Base-by-base conservation (phyloP, 2,888 invertebrate species). In the Leucozona laternaria region DNA sequence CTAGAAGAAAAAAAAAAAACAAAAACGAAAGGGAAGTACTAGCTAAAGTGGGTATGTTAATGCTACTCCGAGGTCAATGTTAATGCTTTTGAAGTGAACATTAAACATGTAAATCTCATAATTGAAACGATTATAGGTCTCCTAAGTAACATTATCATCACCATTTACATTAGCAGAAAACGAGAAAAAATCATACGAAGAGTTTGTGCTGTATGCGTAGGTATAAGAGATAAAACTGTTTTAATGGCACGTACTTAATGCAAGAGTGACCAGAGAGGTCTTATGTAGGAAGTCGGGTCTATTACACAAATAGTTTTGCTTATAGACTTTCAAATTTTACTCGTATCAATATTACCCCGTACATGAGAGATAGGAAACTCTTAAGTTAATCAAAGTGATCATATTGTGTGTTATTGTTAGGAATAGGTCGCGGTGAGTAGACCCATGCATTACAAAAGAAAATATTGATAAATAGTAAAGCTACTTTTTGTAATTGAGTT, bases 21-120 rank as follows among this genome's bases (percentile, higher is more conserved):
- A 2, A 17, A 13, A 55, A 55, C 3, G 8, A 5, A 15, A 11
- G 2, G 4, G 11, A 57, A 57, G 31, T 31, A n/a, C n/a, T n/a
- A n/a, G 55, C 28, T 17, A 28, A 28, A 55, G 55, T 55, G n/a
- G 17, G 57, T 31, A 34, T 57, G 57, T 34, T 57, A 57, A 57
- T 34, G 57, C 2, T 57, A 17, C 31, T 57, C 31, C 57, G 31
- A 57, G 57, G 31, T 57, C 57, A 57, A 31, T 57, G 31, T 34
- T 57, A 34, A 57, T 57, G 57, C 17, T 17, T 57, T 57, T 57
- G 13, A 31, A 57, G 57, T 57, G 57, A 57, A 57, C 31, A 57
- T 57, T 57, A 57, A 57, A 57, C 57, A 57, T 28, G 55, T 55
- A 28, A 55, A n/a, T 55, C 31, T 31, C 10, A 31, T 57, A 57